Conservation (phyloP, 2,888 invertebrate genomes). For the Escarpia spicata region DNA sequence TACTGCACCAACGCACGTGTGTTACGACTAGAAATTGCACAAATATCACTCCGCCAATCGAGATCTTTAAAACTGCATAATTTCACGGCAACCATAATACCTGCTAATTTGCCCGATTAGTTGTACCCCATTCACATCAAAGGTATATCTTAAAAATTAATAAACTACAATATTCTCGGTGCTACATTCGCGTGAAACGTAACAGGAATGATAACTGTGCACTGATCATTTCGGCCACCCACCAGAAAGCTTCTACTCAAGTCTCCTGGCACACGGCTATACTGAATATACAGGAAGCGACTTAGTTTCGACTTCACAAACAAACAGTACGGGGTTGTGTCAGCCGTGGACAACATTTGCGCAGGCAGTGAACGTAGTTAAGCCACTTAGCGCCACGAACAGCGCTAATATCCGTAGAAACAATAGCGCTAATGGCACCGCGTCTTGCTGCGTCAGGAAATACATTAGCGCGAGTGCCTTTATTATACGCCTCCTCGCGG, state of each 20-base stretch:
- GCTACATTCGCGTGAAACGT: not conserved
- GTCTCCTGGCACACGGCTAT: not conserved
- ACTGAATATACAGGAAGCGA: not conserved
- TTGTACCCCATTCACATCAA: no score
- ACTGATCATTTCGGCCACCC: not conserved
- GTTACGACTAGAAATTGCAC: no score
- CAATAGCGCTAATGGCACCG: not conserved
- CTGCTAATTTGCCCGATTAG: no score
- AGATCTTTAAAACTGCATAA: no score
- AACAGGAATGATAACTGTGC: not conserved
- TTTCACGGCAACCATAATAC: no score
- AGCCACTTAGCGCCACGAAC: not conserved
- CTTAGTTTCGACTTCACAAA: not conserved
- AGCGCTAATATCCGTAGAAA: not conserved
- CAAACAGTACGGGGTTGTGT: conserved; percentile 1
- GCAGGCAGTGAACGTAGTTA: not conserved
- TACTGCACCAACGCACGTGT: no score
- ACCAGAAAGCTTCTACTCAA: not conserved
- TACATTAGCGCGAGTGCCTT: conserved; percentile 1
- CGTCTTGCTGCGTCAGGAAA: not conserved
- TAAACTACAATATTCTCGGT: no score
- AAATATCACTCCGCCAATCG: no score
- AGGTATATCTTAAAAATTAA: no score
- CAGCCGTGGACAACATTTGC: not conserved
- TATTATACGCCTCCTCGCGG: not conserved